phyloP scores from a whole-genome alignment of 2,113 vertebrate genomes.

The Nothocercus julius region DNA sequence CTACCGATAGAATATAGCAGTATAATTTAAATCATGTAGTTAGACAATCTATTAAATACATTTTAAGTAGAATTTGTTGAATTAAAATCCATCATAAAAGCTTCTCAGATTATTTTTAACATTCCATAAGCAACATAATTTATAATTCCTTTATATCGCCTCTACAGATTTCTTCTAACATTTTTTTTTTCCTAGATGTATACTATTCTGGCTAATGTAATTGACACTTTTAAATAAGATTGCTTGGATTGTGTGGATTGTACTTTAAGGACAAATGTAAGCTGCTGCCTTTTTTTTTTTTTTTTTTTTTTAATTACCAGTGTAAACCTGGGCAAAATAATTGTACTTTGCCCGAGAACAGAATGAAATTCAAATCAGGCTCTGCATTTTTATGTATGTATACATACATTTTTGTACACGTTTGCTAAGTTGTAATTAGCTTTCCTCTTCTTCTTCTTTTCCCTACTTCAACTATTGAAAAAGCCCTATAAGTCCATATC shows the following conservation, averaged over 20 bases:
- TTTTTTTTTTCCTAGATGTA: not conserved
- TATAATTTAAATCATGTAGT: conserved; percentile 3
- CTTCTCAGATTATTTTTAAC: conserved; percentile 9
- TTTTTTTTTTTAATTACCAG: not conserved
- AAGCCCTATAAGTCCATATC: not conserved
- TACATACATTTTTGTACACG: not conserved
- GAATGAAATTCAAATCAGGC: not conserved
- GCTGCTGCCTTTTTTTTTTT: not conserved
- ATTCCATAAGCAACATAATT: conserved; percentile 25
- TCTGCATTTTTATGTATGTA: not conserved
- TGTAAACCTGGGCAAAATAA: not conserved
- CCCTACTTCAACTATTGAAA: not conserved
- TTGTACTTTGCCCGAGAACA: not conserved
- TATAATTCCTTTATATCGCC: not conserved
- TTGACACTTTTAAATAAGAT: not conserved
- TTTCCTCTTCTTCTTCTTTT: not conserved
- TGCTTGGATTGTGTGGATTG: not conserved
- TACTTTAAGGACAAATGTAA: not conserved
- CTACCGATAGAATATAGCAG: not conserved
- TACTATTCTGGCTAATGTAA: conserved; percentile 8
- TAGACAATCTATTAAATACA: conserved; percentile 29
- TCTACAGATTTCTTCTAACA: conserved; percentile 16
- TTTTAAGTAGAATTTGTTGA: conserved; percentile 7
- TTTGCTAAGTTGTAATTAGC: not conserved
- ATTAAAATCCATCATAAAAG: conserved; percentile 15